Evolutionary conservation across 2,888 invertebrate species (phyloP), one percentile per base, ranked within the genome.

Genomic region (Trimorus sp.): DNA sequence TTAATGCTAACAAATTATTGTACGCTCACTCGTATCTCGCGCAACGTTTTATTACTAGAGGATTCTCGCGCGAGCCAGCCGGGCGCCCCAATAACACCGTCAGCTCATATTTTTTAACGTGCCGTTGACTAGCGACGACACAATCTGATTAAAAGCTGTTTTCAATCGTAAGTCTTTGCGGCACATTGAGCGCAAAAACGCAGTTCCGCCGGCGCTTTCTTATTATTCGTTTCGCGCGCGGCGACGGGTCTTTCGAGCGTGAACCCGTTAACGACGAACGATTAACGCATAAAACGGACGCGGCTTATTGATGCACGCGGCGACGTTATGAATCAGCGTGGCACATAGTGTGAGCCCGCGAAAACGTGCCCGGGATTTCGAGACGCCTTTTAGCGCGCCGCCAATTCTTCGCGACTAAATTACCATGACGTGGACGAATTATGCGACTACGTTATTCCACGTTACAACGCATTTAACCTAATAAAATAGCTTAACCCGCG

Each of bases 331-430:
- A 74, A 79, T 79, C 68, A 69, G 36, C 63, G 42, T 63, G 63
- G 63, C 74, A 75, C 53, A 48, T 79, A 73, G 49, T 49, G 54
- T 73, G 54, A 60, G 49, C 60, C 37, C 48, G 26, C 36, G 68
- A 49, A 62, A 73, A 73, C 79, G 79, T 79, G 79, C 68, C 38
- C 15, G 26, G 79, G 79, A 79, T 79, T 66, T 73, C 62, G 73
- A 73, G 68, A 62, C 62, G 42, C 68, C 70, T 78, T 78, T 71
- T 69, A 71, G 66, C 60, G 14, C 42, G 14, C n/a, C 53, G 73
- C 54, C 37, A 54, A 68, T 79, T 79, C 62, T 73, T 73, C 65
- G 54, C 7, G 45, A 66, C 63, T 71, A 78, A 78, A 71, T 71
- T 78, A 71, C 45, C 42, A 71, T 66, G 78, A 66, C 78, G 54